These are phyloP conservation scores for Kryptolebias ocellatus DNA, from an alignment of 2,797 vertebrate genomes.

Conservation along the genomic window DNA sequence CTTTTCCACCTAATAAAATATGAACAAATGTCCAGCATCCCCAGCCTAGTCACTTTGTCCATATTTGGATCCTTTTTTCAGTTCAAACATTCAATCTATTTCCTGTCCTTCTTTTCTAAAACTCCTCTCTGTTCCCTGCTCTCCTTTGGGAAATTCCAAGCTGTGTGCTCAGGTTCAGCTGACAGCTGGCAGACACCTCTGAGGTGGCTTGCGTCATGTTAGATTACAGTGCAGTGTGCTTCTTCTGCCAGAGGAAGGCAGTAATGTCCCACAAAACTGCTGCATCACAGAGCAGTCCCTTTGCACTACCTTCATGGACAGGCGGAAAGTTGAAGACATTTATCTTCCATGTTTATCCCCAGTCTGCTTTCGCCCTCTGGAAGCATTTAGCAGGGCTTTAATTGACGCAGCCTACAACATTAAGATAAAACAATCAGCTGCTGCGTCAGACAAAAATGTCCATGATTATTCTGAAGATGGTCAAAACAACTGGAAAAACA, in stretches of 20 bases:
- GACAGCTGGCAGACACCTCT: conserved; percentile 48
- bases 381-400: conserved; percentile 7
- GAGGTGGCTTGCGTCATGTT: conserved; percentile 15
- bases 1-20: not conserved
- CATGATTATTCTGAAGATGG: not conserved
- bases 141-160: conserved; percentile 65
- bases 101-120: conserved; percentile 5
- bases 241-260: conserved; percentile 60
- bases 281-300: conserved; percentile 44
- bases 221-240: conserved; percentile 36
- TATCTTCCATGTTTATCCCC: not conserved
- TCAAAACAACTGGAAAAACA: not conserved
- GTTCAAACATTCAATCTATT: conserved; percentile 22
- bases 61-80: conserved; percentile 33
- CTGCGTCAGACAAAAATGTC: not conserved
- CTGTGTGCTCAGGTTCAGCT: conserved; percentile 40
- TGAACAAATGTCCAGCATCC: not conserved
- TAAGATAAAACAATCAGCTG: not conserved
- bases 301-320: no score
- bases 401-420: not conserved
- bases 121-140: conserved; percentile 15
- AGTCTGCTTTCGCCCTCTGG: conserved; percentile 4
- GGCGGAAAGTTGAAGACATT: conserved; percentile 24
- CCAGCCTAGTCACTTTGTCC: conserved; percentile 1
- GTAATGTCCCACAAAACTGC: conserved; percentile 42